Evolutionary conservation across 2,113 vertebrate species (phyloP).

Genomic region (Bubo bubo): DNA sequence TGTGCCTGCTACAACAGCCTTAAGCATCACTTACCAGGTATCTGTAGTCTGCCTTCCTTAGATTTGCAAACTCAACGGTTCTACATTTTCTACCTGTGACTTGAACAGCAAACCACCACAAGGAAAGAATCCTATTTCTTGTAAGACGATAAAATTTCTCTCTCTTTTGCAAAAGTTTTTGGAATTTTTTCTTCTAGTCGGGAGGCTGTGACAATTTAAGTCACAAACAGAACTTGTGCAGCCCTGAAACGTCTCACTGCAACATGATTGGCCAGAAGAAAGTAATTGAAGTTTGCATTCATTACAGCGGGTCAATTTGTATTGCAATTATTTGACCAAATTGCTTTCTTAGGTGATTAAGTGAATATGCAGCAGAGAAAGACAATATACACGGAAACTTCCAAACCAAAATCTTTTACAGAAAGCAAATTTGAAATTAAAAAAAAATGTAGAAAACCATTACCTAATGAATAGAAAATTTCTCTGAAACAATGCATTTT

Average conservation of each 20-base stretch:
- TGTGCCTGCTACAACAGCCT: neutral
- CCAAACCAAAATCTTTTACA: neutral
- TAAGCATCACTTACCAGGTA: neutral
- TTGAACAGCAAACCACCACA: neutral
- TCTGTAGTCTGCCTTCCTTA: neutral
- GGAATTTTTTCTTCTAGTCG: neutral
- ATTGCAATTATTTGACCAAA: neutral
- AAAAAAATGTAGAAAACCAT: neutral
- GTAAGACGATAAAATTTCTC: neutral
- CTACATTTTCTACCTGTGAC: neutral
- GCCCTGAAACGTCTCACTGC: neutral
- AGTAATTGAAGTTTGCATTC: neutral
- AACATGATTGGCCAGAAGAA: neutral
- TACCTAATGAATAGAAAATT: neutral
- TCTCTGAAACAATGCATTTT: neutral
- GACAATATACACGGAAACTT: neutral
- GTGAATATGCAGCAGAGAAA: neutral
- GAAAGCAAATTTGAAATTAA: neutral
- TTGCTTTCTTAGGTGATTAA: neutral
- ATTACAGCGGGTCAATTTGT: neutral
- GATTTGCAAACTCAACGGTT: neutral
- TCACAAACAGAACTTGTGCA: neutral
- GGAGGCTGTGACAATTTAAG: neutral
- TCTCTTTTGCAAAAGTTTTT: neutral
- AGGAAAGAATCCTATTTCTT: neutral